phyloP scores from a whole-genome alignment of 2,113 vertebrate species.

The Epinephelus fuscoguttatus region DNA sequence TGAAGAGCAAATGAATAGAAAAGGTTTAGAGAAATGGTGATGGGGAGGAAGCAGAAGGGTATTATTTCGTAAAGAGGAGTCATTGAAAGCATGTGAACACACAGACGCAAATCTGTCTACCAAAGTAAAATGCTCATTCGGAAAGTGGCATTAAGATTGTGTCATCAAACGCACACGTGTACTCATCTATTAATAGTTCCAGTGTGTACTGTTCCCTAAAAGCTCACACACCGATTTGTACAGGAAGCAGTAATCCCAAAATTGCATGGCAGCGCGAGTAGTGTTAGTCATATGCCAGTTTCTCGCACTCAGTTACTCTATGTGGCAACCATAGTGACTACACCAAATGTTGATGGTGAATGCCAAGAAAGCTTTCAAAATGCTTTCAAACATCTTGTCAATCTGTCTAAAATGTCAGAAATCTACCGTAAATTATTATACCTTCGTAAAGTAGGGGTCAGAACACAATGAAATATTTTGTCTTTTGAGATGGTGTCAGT shows the following conservation, averaged over 20 bases:
- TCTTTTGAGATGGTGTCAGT: background rate
- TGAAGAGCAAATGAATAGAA: conserved; percentile 26
- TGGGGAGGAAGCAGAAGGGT: background rate
- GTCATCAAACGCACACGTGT: background rate
- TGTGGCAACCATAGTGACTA: background rate
- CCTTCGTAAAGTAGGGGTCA: background rate
- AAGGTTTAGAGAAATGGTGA: conserved; percentile 1
- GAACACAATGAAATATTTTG: background rate
- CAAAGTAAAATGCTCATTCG: background rate
- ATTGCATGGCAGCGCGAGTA: background rate
- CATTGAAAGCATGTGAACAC: background rate
- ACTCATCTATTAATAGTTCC: background rate
- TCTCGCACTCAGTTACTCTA: background rate
- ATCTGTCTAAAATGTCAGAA: background rate
- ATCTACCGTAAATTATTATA: background rate
- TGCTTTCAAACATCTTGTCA: background rate
- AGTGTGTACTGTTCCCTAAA: background rate
- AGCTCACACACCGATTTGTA: background rate
- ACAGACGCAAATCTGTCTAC: conserved; percentile 9
- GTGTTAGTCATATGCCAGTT: conserved; percentile 1
- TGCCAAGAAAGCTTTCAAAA: background rate
- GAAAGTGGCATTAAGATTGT: conserved; percentile 24
- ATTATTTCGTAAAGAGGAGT: background rate
- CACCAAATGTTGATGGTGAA: background rate
- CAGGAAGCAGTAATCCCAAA: background rate